Evolutionary conservation across 2,797 vertebrate species (phyloP), one percentile per base, ranked within the genome.

Genomic region (Salmo trutta): DNA sequence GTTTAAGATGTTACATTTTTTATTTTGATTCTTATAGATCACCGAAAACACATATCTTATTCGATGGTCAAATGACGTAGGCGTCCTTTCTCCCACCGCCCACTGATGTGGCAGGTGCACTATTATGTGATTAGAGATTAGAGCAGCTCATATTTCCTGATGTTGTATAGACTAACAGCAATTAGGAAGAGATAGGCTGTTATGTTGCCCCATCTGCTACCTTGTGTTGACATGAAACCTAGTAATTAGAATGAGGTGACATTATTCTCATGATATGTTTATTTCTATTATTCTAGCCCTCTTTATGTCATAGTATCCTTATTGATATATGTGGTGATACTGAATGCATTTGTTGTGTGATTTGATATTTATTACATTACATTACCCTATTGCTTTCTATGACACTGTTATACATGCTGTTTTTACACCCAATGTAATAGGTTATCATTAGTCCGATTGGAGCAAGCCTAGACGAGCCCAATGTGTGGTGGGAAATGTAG

Each of bases 51-150:
- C 67, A 80, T 54, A 67, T 56, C 76, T 59, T 75, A 77, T 87
- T 90, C 88, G 83, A 80, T 81, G 87, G 82, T 74, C 59, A 75
- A 78, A 89, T 75, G 33, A 64, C 69, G 69, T 71, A 31, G 59
- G 67, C 1, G 33, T 41, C 16, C 24, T 47, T 41, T 21, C 77
- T 75, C 83, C 33, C 79, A 52, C 75, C 78, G 73, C 77, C 87
- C 82, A 84, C 84, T 88, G 90, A 88, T 88, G 91, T 84, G 80
- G 89, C 92, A 93, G 92, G 91, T 93, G 90, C 74, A 88, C 78
- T 75, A 83, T 64, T 8, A 64, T 64, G 8, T 75, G 78, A 24
- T 24, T 67, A 73, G 1, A 76, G 79, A 80, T 75, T 75, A 84
- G 54, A 68, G 65, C 16, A 70, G 72, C 84, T 83, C 79, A 82